These are phyloP conservation scores for Leucopsar rothschildi DNA, from an alignment of 2,113 vertebrate genomes.

Conservation along the genomic window DNA sequence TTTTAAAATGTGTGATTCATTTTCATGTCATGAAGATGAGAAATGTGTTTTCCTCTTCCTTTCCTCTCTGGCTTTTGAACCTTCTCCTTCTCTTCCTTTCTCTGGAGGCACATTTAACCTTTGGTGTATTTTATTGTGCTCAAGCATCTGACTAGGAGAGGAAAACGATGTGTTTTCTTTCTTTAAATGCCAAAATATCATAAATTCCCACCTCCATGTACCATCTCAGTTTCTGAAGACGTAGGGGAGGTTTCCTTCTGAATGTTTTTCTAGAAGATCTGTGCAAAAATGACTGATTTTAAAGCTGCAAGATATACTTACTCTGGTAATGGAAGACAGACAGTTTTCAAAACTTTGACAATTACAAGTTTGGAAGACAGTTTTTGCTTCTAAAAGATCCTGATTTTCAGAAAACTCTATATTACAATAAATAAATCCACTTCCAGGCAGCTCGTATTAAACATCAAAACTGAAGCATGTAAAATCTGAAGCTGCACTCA, in stretches of 20 bases:
- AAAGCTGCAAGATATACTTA: background rate
- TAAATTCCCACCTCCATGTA: background rate
- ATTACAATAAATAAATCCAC: background rate
- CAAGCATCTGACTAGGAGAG: background rate
- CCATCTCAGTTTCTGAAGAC: background rate
- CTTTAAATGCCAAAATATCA: conserved; percentile 36
- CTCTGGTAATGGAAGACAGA: background rate
- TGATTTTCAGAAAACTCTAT: background rate
- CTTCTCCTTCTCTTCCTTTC: background rate
- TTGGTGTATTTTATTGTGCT: background rate
- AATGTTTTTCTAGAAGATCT: background rate
- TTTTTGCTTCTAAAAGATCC: background rate
- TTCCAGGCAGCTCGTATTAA: background rate
- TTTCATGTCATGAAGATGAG: background rate
- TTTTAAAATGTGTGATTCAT: conserved; percentile 34
- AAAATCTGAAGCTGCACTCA: background rate
- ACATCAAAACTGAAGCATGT: background rate
- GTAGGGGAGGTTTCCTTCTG: background rate
- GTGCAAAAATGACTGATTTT: background rate
- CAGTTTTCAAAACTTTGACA: background rate
- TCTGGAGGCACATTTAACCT: conserved; percentile 7
- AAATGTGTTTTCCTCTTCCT: background rate
- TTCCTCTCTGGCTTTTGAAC: background rate
- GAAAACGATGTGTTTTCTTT: background rate
- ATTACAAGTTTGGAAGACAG: background rate